Evolutionary conservation across 2,888 invertebrate genomes (phyloP).

Genomic region (Agrotis puta): DNA sequence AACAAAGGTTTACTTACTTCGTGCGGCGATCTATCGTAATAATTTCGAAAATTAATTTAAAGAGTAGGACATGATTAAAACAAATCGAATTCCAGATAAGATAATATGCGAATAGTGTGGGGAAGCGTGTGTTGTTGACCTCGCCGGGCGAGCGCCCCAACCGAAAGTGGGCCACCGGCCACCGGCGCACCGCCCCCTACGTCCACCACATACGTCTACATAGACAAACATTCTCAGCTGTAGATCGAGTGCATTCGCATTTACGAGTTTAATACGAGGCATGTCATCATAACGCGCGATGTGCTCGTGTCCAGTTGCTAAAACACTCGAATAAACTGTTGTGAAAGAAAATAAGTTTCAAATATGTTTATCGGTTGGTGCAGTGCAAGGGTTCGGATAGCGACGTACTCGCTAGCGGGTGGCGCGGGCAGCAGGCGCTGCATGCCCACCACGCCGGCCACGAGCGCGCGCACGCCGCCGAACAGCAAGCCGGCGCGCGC

Average conservation of each 20-base stretch:
- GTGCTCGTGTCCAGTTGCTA: neutral
- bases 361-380: neutral
- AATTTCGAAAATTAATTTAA: neutral
- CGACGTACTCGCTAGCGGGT: conserved; percentile 21
- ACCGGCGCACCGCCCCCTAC: conserved; percentile 5
- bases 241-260: neutral
- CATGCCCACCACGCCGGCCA: conserved; percentile 80
- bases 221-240: conserved; percentile 12
- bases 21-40: too few species aligned
- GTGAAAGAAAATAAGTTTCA: conserved; percentile 1
- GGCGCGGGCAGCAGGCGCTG: conserved; percentile 57
- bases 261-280: neutral
- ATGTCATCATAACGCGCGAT: too few species aligned
- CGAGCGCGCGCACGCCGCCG: conserved; percentile 78
- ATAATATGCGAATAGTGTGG: conserved; percentile 33
- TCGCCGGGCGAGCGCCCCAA: conserved; percentile 42
- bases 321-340: neutral
- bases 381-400: neutral
- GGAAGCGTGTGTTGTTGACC: conserved; percentile 62
- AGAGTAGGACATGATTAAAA: conserved; percentile 3
- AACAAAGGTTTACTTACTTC: too few species aligned
- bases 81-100: conserved; percentile 52
- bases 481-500: conserved; percentile 75
- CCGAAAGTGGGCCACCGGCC: conserved; percentile 43
- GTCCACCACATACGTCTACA: neutral